Conservation (phyloP, 2,888 invertebrate genomes). For the Drosophila kokeensis region DNA sequence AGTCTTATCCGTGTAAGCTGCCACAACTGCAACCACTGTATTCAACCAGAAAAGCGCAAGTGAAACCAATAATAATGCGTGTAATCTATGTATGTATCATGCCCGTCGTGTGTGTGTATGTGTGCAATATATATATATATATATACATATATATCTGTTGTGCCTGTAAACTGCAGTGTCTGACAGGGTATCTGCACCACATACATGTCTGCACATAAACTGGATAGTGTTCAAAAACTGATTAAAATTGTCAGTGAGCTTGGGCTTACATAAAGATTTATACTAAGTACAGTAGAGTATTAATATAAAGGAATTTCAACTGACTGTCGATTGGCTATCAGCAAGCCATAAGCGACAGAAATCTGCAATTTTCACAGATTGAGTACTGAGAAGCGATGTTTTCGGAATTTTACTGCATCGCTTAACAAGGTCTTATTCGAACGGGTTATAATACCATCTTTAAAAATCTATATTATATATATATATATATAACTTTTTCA, state of each 20-base stretch:
- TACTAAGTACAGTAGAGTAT: not conserved
- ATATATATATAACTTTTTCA: not conserved
- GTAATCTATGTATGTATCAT: not conserved
- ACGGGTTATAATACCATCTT: not conserved
- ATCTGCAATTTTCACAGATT: not conserved
- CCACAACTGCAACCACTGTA: constrained; percentile 19
- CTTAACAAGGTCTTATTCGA: not conserved
- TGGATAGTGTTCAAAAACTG: not conserved
- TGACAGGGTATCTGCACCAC: constrained; percentile 4
- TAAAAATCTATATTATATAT: not conserved
- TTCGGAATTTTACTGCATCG: not conserved
- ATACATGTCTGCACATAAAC: not conserved
- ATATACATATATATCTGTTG: not conserved
- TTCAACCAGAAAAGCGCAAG: constrained; percentile 55
- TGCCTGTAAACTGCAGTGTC: not conserved
- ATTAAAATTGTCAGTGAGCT: not conserved
- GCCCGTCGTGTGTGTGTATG: constrained; percentile 5
- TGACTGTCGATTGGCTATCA: not conserved
- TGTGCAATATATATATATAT: not conserved
- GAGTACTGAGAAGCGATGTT: too few relatives aligned
- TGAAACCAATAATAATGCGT: constrained; percentile 57
- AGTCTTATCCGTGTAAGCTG: constrained; percentile 47
- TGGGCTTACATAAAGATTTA: not conserved
- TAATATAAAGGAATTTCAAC: not conserved
- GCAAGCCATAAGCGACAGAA: not conserved